Base-by-base conservation (phyloP, 2,113 vertebrate genomes). In the Plecturocebus donacophilus region DNA sequence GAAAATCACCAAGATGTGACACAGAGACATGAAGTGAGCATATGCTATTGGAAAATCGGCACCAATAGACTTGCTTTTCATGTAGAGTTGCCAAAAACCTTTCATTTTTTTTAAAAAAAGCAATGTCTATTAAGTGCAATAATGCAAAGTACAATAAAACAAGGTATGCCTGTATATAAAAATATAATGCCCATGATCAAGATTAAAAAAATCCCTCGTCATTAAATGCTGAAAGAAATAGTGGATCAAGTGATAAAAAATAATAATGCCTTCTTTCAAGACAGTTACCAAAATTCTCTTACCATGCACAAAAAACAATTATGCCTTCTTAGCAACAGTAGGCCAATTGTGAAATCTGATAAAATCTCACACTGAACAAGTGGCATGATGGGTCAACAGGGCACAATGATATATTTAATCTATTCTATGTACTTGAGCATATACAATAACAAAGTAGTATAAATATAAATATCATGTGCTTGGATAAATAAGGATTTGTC, bases 181-280 rank as follows among this genome's bases (percentile, higher is more conserved):
- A 87, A 95, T 95, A 95, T 79, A 86, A 86, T 61, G 95, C 81
- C 90, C 85, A 97, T 80, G 23, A 58, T 30, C 81, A 98, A 68
- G 27, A 0, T 90, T 96, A 98, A 84, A 93, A 94, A 93, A 96
- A 97, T 17, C 66, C 12, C 12, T 40, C 94, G 97, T 97, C 97
- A 93, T 98, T 97, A 97, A 98, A 90, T 96, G 58, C 94, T 97
- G 95, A 98, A 98, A 98, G 94, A 98, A 98, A 95, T 96, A 97
- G 93, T 93, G 90, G 91, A 75, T 96, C 96, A 96, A 98, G 71
- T 97, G 97, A 96, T 97, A 93, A 96, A 98, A 98, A 66, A 30
- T n/a, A 38, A 97, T 97, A 98, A 97, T 97, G 66, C 84, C 93
- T 97, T 95, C 96, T 98, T 98, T 98, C 96, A 98, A 96, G 56